These are phyloP conservation scores for Sarcophaga caerulescens DNA, from an alignment of 2,888 invertebrate genomes.

Conservation along the genomic window DNA sequence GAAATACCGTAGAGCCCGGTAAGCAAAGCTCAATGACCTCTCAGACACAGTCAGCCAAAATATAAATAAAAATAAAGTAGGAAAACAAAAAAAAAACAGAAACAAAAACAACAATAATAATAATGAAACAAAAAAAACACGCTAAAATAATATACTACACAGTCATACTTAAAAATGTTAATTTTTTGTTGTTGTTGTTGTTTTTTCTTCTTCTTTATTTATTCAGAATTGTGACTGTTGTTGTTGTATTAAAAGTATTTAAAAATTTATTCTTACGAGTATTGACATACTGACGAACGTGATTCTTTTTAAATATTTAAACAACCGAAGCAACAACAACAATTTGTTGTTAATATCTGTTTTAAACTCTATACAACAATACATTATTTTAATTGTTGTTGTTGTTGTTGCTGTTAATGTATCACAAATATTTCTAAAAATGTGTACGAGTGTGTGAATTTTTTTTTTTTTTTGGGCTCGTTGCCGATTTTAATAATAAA, in stretches of 20 bases:
- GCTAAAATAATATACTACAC: conserved; percentile 27
- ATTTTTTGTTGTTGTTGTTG: conserved; percentile 23
- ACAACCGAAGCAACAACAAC: not conserved
- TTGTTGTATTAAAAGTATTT: conserved; percentile 28
- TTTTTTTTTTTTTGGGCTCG: conserved; percentile 35
- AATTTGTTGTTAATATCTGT: not conserved
- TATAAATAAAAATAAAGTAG: conserved; percentile 29
- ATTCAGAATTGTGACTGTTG: conserved; percentile 4
- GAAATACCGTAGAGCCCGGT: conserved; percentile 64
- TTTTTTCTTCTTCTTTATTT: conserved; percentile 12
- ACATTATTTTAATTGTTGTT: conserved; percentile 1
- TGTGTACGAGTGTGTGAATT: not conserved
- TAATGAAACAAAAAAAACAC: conserved; percentile 27
- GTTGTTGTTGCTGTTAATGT: conserved; percentile 4
- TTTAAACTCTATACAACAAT: not conserved
- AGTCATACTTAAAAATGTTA: conserved; percentile 58
- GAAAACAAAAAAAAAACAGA: not conserved
- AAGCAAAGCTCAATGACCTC: conserved; percentile 68
- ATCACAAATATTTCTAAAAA: too few relatives aligned
- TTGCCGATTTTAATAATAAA: conserved; percentile 43
- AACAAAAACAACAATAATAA: conserved; percentile 31
- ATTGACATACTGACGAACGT: conserved; percentile 64
- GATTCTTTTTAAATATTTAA: conserved; percentile 49
- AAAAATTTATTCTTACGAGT: conserved; percentile 56
- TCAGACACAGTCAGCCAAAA: conserved; percentile 55